A percentile compares a stretch with the other conserved stretches of the same genome.
phyloP scores from a whole-genome alignment of 2,888 invertebrate species.

The Cantharis rustica region DNA sequence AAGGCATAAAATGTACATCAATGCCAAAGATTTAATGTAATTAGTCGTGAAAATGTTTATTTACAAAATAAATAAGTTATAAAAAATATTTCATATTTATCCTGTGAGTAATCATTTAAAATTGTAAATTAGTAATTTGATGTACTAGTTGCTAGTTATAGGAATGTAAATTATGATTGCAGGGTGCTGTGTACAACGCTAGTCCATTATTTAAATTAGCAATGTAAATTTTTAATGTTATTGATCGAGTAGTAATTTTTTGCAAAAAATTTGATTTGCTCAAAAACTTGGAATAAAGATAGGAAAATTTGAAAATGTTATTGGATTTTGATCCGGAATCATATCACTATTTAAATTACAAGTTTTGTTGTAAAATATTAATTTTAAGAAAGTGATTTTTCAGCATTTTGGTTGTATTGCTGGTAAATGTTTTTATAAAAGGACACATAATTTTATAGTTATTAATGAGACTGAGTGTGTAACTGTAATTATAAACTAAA shows the following conservation, averaged over 20 bases:
- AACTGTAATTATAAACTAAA: constrained; percentile 3
- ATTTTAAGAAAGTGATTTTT: not conserved
- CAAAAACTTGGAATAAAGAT: not conserved
- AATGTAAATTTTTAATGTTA: not conserved
- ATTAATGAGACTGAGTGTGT: constrained; percentile 1
- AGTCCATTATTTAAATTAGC: constrained; percentile 12
- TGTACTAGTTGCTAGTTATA: constrained; percentile 10
- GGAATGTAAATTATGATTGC: constrained; percentile 1
- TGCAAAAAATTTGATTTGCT: not conserved
- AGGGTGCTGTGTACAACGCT: constrained; percentile 18
- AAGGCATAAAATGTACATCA: constrained; percentile 4
- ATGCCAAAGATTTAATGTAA: constrained; percentile 17
- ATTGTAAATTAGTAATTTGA: constrained; percentile 9
- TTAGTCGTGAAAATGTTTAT: not conserved
- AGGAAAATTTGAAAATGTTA: not conserved
- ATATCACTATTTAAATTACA: not conserved
- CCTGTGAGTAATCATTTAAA: not conserved
- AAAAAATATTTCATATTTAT: not conserved
- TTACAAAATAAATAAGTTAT: not conserved
- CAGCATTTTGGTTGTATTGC: not conserved
- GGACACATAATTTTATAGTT: not conserved
- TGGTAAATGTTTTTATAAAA: not conserved
- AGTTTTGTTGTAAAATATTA: not conserved
- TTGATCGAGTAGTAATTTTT: not conserved
- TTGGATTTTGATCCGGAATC: not conserved